phyloP scores from a whole-genome alignment of 2,888 invertebrate genomes.

The Pristionchus fissidentatus region DNA sequence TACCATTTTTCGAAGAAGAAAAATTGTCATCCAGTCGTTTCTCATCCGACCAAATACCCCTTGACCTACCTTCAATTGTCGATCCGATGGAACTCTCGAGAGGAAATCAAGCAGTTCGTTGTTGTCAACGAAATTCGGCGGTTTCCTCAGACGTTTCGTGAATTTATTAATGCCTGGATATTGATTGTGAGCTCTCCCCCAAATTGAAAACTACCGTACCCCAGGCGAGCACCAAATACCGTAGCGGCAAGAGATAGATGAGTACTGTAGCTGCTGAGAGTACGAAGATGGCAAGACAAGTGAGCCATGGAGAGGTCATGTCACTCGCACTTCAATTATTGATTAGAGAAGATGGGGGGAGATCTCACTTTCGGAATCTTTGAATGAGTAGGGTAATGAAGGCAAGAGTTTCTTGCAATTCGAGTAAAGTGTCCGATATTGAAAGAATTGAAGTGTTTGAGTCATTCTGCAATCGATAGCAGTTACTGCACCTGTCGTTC shows the following conservation, averaged over 20 bases:
- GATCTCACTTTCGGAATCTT: slow-evolving; percentile 88
- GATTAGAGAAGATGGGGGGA: neutral
- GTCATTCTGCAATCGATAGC: slow-evolving; percentile 58
- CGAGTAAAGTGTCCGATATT: slow-evolving; percentile 96
- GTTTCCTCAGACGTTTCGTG: slow-evolving; percentile 90
- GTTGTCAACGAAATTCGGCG: slow-evolving; percentile 95
- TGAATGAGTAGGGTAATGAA: slow-evolving; percentile 94
- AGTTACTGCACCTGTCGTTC: no score
- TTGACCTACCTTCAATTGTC: slow-evolving; percentile 82
- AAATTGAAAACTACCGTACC: slow-evolving; percentile 79
- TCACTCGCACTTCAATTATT: slow-evolving; percentile 85
- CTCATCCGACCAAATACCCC: neutral
- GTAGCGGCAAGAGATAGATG: slow-evolving; percentile 89
- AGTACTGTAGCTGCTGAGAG: slow-evolving; percentile 85
- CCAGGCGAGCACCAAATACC: slow-evolving; percentile 92
- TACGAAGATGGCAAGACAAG: slow-evolving; percentile 89
- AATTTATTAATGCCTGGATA: slow-evolving; percentile 87
- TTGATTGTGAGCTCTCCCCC: neutral
- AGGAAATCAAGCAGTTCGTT: slow-evolving; percentile 95
- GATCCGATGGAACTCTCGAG: slow-evolving; percentile 93
- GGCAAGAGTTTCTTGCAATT: slow-evolving; percentile 95
- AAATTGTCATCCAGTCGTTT: neutral
- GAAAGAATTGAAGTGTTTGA: slow-evolving; percentile 84
- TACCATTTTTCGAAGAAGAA: no score
- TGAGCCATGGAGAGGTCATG: slow-evolving; percentile 95